Base-by-base conservation (phyloP, 2,113 vertebrate species). In the Paedocypris sp. region DNA sequence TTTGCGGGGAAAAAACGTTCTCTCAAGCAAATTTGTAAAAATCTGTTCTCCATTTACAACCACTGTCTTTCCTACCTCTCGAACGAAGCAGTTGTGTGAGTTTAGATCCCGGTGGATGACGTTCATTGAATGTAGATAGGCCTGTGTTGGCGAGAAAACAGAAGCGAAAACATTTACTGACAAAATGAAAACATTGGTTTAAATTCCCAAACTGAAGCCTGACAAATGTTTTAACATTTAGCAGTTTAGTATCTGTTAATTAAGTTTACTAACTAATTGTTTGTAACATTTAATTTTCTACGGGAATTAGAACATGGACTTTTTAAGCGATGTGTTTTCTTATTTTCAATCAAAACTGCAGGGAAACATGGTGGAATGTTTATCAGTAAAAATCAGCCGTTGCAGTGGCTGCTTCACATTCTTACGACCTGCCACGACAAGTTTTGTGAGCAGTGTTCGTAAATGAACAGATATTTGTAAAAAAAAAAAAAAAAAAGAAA, bases 101-200 rank as follows among this genome's bases (percentile, higher is more conserved):
- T 99, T 99, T 33, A 99, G 86, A 78, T 98, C 94, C 0, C 95
- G 86, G 70, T 99, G 94, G 76, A 99, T 97, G 52, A 97, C 90
- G 54, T 94, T 96, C 94, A 97, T 94, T 60, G 93, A 96, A 73
- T 99, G 95, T 52, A 99, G 89, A 77, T 99, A 99, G 35, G 92
- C 80, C 86, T 86, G 45, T 32, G 20, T 52, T 16, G 48, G 23
- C 72, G 13, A 61, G 73, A 29, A 41, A 43, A n/a, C 25, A 57
- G n/a, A 43, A 50, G 12, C 56, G 7, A 32, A 2, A 28, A n/a
- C n/a, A n/a, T n/a, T n/a, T n/a, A n/a, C n/a, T n/a, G n/a, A n/a
- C n/a, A n/a, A n/a, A n/a, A 68, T 15, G 52, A 8, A 5, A 6
- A 11, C 5, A 22, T 5, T 10, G 31, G 38, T 15, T 6, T 12